These are phyloP conservation scores for Odiellus spinosus DNA, from an alignment of 2,888 invertebrate species.

Conservation along the genomic window DNA sequence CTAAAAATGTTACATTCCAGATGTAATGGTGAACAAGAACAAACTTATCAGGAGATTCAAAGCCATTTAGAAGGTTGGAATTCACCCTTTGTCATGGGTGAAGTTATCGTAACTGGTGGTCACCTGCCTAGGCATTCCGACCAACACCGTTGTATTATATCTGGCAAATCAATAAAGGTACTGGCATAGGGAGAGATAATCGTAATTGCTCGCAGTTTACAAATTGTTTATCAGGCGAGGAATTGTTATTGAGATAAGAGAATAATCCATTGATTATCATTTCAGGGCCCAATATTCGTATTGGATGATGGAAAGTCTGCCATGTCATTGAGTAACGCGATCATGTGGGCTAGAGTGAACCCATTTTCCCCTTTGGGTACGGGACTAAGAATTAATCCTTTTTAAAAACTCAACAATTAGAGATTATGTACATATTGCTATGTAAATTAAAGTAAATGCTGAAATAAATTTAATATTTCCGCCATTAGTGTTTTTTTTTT, in stretches of 20 bases:
- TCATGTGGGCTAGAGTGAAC: conserved; percentile 35
- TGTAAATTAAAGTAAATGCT: too few species aligned
- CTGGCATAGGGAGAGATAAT: background rate
- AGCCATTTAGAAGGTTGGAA: too few species aligned
- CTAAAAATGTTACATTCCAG: too few species aligned
- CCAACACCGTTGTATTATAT: conserved; percentile 24
- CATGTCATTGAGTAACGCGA: conserved; percentile 31
- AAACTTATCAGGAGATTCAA: too few species aligned
- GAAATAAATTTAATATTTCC: too few species aligned
- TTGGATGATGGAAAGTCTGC: conserved; percentile 31
- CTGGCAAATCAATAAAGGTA: conserved; percentile 16
- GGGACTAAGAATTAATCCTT: conserved; percentile 33
- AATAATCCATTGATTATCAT: background rate
- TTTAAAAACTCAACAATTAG: conserved; percentile 18
- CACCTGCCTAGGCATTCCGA: conserved; percentile 31
- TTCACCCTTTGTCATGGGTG: conserved; percentile 17
- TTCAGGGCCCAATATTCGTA: conserved; percentile 30
- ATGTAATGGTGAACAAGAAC: too few species aligned
- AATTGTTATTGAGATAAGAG: background rate
- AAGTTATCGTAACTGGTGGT: conserved; percentile 26
- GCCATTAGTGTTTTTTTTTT: too few species aligned
- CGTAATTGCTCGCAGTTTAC: too few species aligned
- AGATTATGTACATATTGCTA: too few species aligned
- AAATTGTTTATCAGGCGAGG: background rate
- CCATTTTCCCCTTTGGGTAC: conserved; percentile 32